These are phyloP conservation scores for Myathropa florea DNA, from an alignment of 2,888 invertebrate species.

Conservation along the genomic window DNA sequence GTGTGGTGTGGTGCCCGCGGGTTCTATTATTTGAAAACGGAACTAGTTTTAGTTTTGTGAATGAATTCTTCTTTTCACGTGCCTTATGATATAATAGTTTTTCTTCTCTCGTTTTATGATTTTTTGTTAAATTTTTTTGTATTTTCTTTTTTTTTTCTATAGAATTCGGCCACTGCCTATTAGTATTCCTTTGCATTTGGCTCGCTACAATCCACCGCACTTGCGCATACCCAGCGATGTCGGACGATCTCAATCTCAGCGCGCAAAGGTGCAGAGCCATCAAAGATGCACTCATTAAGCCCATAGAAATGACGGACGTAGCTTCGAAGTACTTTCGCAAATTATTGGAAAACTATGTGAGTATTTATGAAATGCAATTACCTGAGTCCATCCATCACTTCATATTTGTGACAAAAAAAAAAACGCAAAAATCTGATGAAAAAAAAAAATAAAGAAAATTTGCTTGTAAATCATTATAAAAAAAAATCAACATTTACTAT, in stretches of 20 bases:
- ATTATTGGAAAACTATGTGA: conserved; percentile 30
- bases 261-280: conserved; percentile 27
- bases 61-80: background rate
- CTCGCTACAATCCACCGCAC: conserved; percentile 25
- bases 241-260: background rate
- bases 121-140: background rate
- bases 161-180: conserved; percentile 40
- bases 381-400: no score
- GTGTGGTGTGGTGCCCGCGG: background rate
- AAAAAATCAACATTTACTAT: background rate
- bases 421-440: background rate
- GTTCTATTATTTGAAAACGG: background rate
- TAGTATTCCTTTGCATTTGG: conserved; percentile 47
- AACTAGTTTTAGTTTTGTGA: background rate
- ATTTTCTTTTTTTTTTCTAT: background rate
- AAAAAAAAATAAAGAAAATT: background rate
- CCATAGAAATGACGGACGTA: background rate
- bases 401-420: background rate
- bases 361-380: conserved; percentile 7
- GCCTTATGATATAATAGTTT: background rate
- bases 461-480: background rate
- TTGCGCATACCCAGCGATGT: conserved; percentile 40
- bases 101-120: background rate
- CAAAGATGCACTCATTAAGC: conserved; percentile 12
- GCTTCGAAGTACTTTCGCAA: background rate